Base-by-base conservation (phyloP, 1,140 invertebrate species). In the Drosophila nannoptera region DNA sequence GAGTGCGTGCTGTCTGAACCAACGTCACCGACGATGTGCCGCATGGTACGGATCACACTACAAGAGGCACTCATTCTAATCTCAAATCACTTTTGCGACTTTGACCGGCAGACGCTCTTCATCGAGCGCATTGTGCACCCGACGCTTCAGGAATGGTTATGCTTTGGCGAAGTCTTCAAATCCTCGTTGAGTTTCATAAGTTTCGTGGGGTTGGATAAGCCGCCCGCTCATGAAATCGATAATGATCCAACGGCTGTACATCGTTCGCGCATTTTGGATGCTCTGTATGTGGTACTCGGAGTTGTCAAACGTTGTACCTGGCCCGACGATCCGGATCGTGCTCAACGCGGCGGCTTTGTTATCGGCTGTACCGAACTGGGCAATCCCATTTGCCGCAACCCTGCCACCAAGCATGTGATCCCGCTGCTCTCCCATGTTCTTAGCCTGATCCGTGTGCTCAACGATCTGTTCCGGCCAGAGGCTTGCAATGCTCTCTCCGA, bases 41-140 rank as follows among this genome's bases (percentile, higher is more conserved):
- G 94, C 60, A 93, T 97, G 91, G 96, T 97, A 90, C 94, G 94
- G 73, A 94, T 95, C 22, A 94, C 95, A 0, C 88, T 97, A 61
- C 92, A 93, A 84, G 95, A 96, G 88, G 94, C 95, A 0, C 83
- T 96, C 11, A 87, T 97, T 4, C 90, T 96, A 1, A 95, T 95
- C 75, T 97, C 96, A 16, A 98, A 97, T 91, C 94, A 97, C 82
- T 96, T 96, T 81, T 94, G 95, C 84, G 95, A 97, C 90, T 97
- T 95, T 87, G 94, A 96, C 65, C 92, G 95, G 4, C 96, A 98
- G 87, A 94, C 93, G 22, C 90, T 92, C 16, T 96, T 97, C 72
- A 93, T 97, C 4, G 93, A 93, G n/a, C 94, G 96, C 90, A 93
- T 97, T 8, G 90, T 96, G 42, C 88, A 90, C 9, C 93, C 93